Conservation (phyloP, 2,888 invertebrate genomes). For the Caenorhabditis parvicauda region DNA sequence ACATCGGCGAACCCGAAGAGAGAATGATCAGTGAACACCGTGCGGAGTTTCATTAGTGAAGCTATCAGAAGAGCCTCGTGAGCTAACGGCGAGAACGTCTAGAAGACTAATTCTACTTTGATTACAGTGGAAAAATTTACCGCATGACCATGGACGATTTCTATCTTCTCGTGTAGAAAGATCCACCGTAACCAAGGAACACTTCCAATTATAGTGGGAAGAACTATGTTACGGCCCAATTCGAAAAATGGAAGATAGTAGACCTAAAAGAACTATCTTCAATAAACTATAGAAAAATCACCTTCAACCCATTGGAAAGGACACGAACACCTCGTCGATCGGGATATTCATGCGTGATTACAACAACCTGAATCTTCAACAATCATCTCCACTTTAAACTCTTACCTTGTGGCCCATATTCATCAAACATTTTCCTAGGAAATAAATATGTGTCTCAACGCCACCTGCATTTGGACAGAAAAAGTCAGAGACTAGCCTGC, state of each 20-base stretch:
- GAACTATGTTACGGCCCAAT: constrained; percentile 89
- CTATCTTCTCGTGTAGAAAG: constrained; percentile 82
- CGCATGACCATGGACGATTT: constrained; percentile 95
- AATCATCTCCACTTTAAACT: too few species aligned
- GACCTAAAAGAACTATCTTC: constrained; percentile 66
- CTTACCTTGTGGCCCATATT: constrained; percentile 83
- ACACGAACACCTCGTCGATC: constrained; percentile 78
- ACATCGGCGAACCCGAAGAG: constrained; percentile 75
- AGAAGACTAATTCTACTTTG: constrained; percentile 22
- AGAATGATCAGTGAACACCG: constrained; percentile 75
- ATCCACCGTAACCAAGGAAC: constrained; percentile 88
- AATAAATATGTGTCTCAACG: constrained; percentile 97
- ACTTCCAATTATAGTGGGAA: constrained; percentile 89
- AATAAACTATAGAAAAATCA: constrained; percentile 65
- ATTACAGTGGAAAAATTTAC: constrained; percentile 55
- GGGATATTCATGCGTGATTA: constrained; percentile 78
- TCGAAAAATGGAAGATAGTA: constrained; percentile 92
- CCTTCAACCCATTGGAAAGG: constrained; percentile 90
- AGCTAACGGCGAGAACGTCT: constrained; percentile 91
- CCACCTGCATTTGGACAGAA: constrained; percentile 99
- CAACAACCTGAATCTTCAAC: constrained; percentile 71
- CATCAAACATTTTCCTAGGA: constrained; percentile 88
- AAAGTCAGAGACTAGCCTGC: constrained; percentile 83
- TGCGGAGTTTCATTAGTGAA: constrained; percentile 76
- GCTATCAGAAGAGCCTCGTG: constrained; percentile 95